phyloP scores from a whole-genome alignment of 2,888 invertebrate genomes.

The Noctua pronuba region DNA sequence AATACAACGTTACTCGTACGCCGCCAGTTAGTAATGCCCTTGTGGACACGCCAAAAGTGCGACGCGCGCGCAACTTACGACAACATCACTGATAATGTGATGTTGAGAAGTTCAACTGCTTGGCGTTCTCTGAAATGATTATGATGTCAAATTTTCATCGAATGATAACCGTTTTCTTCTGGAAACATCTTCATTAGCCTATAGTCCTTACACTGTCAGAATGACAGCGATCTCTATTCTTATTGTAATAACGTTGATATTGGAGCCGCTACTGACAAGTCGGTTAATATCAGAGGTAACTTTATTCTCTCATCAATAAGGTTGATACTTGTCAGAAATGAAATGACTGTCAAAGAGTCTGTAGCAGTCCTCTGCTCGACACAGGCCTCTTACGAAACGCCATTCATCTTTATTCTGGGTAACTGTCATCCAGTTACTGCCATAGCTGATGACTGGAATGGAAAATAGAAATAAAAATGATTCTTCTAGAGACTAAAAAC shows the following conservation, averaged over 20 bases:
- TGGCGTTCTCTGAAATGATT: neutral
- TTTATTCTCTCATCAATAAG: neutral
- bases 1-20: slow-evolving; percentile 40
- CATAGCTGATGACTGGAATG: accelerated
- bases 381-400: neutral
- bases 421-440: neutral
- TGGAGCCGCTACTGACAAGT: neutral
- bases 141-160: neutral
- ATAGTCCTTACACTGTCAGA: neutral
- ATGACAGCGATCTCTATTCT: neutral
- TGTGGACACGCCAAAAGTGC: slow-evolving; percentile 47
- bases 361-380: neutral
- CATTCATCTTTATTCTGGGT: neutral
- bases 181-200: neutral
- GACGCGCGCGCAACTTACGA: slow-evolving; percentile 39
- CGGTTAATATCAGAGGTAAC: neutral
- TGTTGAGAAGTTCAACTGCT: slow-evolving; percentile 37
- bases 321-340: neutral
- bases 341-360: neutral
- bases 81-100: neutral
- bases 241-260: neutral
- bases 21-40: slow-evolving; percentile 49
- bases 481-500: neutral
- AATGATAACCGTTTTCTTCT: neutral
- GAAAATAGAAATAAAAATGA: neutral